A percentile compares a stretch with the other conserved stretches of the same genome.
phyloP scores from a whole-genome alignment of 2,888 invertebrate species.

The Pollenia griseotomentosa region DNA sequence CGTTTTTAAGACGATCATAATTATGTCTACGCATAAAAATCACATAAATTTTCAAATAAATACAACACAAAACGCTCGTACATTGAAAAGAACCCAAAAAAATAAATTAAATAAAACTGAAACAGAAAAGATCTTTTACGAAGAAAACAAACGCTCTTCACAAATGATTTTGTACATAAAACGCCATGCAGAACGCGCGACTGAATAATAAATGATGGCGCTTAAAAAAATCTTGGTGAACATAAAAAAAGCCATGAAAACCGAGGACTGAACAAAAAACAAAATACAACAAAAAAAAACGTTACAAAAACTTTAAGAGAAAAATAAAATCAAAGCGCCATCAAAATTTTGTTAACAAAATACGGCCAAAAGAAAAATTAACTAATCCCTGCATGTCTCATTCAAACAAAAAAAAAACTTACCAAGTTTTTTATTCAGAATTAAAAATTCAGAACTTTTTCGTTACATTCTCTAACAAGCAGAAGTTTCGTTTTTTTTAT shows the following conservation, averaged over 20 bases:
- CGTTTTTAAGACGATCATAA: slow-evolving; percentile 78
- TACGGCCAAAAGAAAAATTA: slow-evolving; percentile 44
- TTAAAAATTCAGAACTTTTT: slow-evolving; percentile 18
- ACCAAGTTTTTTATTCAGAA: slow-evolving; percentile 39
- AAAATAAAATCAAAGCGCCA: slow-evolving; percentile 74
- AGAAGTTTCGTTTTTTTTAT: slow-evolving; percentile 37
- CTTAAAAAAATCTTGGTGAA: slow-evolving; percentile 77
- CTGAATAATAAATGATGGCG: slow-evolving; percentile 83
- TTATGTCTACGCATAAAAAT: slow-evolving; percentile 84
- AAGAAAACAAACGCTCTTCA: slow-evolving; percentile 53
- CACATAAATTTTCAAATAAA: slow-evolving; percentile 83
- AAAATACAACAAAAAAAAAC: slow-evolving; percentile 43
- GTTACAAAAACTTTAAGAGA: slow-evolving; percentile 50
- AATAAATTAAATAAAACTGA: slow-evolving; percentile 40
- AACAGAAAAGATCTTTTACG: slow-evolving; percentile 35
- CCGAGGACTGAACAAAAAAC: slow-evolving; percentile 4
- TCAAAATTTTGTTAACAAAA: slow-evolving; percentile 66
- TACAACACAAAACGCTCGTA: slow-evolving; percentile 75
- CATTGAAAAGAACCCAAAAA: slow-evolving; percentile 52
- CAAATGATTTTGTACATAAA: slow-evolving; percentile 63
- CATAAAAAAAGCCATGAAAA: slow-evolving; percentile 72
- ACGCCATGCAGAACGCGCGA: slow-evolving; percentile 73
- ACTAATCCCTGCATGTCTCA: slow-evolving; percentile 59
- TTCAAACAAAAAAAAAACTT: slow-evolving; percentile 6
- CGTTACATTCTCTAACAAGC: slow-evolving; percentile 56